Conservation (phyloP, 2,113 vertebrate species). For the Cromileptes altivelis region DNA sequence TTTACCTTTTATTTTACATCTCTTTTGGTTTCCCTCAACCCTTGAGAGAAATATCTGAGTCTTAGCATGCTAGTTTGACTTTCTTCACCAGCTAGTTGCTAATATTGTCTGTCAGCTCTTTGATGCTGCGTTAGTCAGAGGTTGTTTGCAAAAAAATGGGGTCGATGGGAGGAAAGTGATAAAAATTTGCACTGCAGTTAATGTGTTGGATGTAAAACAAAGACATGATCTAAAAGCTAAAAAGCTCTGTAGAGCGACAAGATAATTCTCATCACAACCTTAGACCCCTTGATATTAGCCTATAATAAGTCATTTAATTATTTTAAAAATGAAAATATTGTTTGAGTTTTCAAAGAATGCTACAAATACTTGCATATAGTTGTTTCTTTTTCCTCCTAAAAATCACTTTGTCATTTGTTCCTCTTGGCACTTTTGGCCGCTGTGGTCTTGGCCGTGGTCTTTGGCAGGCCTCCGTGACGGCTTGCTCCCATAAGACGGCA, state of each 20-base stretch:
- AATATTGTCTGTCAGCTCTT: neutral
- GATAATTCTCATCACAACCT: neutral
- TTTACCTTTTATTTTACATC: neutral
- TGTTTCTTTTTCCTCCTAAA: neutral
- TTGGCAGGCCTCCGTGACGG: constrained; percentile 48
- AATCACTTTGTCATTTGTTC: constrained; percentile 17
- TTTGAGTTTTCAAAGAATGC: neutral
- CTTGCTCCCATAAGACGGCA: constrained; percentile 63
- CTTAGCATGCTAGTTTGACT: neutral
- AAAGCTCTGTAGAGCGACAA: neutral
- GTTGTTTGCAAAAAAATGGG: neutral
- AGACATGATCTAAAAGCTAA: neutral
- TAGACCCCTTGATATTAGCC: neutral
- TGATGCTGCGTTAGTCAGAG: neutral
- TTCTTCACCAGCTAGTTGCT: neutral
- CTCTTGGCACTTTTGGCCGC: constrained; percentile 12
- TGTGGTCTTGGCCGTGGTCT: neutral
- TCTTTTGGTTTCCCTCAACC: neutral
- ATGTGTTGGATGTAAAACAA: neutral
- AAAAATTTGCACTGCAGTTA: neutral
- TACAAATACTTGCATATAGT: neutral
- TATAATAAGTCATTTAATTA: neutral
- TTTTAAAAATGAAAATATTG: too few relatives aligned
- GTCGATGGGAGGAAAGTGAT: neutral
- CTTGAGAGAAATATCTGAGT: neutral